Conservation (phyloP, 2,888 invertebrate species). For the Sphecodes monilicornis region DNA sequence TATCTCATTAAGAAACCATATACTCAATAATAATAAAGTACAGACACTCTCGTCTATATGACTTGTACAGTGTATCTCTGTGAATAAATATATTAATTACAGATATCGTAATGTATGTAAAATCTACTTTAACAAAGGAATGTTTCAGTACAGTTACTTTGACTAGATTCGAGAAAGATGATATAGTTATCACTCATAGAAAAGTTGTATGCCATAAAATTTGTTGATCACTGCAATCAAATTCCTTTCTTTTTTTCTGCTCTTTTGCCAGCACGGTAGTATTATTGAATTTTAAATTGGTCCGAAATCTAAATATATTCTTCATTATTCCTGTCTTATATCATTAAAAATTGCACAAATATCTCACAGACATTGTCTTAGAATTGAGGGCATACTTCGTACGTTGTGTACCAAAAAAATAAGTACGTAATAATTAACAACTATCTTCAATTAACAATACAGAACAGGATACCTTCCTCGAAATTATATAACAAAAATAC, state of each 20-base stretch:
- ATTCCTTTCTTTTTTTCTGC: slow-evolving; percentile 12
- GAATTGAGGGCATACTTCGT: slow-evolving; percentile 49
- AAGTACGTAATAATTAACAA: slow-evolving; percentile 64
- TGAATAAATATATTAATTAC: slow-evolving; percentile 42
- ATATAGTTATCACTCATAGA: slow-evolving; percentile 55
- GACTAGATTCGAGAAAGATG: slow-evolving; percentile 68
- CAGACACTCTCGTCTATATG: slow-evolving; percentile 14
- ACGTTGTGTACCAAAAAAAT: slow-evolving; percentile 48
- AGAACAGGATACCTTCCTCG: neutral
- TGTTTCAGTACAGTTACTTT: slow-evolving; percentile 58
- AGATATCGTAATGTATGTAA: slow-evolving; percentile 36
- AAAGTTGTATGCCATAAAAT: slow-evolving; percentile 61
- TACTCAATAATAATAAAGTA: slow-evolving; percentile 43
- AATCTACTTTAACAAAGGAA: slow-evolving; percentile 53
- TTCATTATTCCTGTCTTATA: slow-evolving; percentile 59
- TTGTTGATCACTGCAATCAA: slow-evolving; percentile 26
- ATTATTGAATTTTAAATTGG: slow-evolving; percentile 71
- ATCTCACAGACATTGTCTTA: slow-evolving; percentile 76
- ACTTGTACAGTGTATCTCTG: slow-evolving; percentile 6
- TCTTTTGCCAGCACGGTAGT: slow-evolving; percentile 40
- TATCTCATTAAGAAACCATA: slow-evolving; percentile 34
- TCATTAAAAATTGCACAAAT: slow-evolving; percentile 71
- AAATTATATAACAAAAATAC: slow-evolving; percentile 23
- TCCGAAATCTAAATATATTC: slow-evolving; percentile 71
- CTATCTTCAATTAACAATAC: slow-evolving; percentile 24